Conservation (phyloP, 2,797 vertebrate genomes). For the Schizopygopsis malacanthus region DNA sequence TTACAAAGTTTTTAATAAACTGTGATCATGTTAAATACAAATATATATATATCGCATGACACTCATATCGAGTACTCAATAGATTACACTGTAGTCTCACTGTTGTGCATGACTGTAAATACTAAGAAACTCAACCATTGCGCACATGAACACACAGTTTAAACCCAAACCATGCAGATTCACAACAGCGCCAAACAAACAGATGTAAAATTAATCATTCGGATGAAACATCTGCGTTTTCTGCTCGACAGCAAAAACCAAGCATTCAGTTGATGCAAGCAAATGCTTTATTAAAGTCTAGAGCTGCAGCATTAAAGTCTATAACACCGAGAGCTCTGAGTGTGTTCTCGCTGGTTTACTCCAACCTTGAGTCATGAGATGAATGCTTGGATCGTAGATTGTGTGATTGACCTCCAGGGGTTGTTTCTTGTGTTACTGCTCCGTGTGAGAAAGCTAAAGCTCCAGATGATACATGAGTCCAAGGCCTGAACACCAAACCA, state of each 20-base stretch:
- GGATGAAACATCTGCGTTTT: conserved; percentile 44
- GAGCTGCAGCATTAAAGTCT: conserved; percentile 71
- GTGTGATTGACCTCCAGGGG: not conserved
- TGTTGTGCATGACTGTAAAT: not conserved
- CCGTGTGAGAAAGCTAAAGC: not conserved
- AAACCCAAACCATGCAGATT: conserved; percentile 31
- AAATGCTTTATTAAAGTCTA: conserved; percentile 38
- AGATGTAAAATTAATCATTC: conserved; percentile 39
- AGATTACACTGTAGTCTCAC: not conserved
- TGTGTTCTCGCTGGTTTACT: not conserved
- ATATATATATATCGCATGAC: too few species aligned
- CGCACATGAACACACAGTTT: conserved; percentile 3
- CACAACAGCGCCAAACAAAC: too few species aligned
- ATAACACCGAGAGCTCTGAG: conserved; percentile 54
- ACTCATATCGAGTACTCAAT: too few species aligned
- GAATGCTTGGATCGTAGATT: not conserved
- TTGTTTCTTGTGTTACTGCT: not conserved
- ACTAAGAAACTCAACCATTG: not conserved
- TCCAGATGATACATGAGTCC: not conserved
- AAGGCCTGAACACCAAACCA: not conserved
- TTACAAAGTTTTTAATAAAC: too few species aligned
- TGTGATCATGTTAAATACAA: too few species aligned
- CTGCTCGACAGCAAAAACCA: conserved; percentile 49
- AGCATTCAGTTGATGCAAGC: conserved; percentile 35
- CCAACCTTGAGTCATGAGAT: not conserved